phyloP scores from a whole-genome alignment of 2,888 invertebrate genomes.

The Microctonus hyperodae region DNA sequence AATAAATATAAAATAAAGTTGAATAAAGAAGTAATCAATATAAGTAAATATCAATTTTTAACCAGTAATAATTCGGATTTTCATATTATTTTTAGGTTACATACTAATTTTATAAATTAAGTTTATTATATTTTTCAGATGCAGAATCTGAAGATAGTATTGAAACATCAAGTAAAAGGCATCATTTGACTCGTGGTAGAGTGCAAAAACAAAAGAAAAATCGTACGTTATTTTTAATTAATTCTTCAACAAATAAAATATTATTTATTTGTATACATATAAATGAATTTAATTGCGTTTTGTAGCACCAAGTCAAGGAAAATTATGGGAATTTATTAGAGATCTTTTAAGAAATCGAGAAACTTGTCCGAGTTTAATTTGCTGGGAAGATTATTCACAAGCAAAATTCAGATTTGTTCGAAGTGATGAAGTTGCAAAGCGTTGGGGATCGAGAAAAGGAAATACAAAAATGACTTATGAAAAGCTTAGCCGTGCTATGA shows the following conservation, averaged over 20 bases:
- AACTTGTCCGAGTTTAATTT: slow-evolving; percentile 82
- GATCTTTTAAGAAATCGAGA: slow-evolving; percentile 78
- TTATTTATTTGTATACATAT: too few relatives aligned
- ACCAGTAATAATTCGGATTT: too few relatives aligned
- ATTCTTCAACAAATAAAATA: too few relatives aligned
- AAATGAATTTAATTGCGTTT: not conserved
- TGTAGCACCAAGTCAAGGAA: slow-evolving; percentile 58
- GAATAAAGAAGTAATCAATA: too few relatives aligned
- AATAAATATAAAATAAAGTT: too few relatives aligned
- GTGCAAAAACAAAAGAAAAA: slow-evolving; percentile 54
- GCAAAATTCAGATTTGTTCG: slow-evolving; percentile 89
- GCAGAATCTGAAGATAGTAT: slow-evolving; percentile 59
- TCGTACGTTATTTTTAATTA: slow-evolving; percentile 52
- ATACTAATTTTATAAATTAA: not conserved
- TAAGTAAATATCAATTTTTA: too few relatives aligned
- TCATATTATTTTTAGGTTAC: not conserved
- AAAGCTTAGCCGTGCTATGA: slow-evolving; percentile 89
- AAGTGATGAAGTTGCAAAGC: slow-evolving; percentile 83
- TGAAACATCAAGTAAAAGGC: slow-evolving; percentile 66
- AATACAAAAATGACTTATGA: slow-evolving; percentile 93
- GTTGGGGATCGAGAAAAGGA: slow-evolving; percentile 87
- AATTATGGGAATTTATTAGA: slow-evolving; percentile 85
- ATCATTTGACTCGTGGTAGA: slow-evolving; percentile 66
- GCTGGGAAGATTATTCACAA: slow-evolving; percentile 85
- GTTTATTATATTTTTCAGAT: too few relatives aligned